Evolutionary conservation across 1,140 invertebrate species (phyloP), one percentile per base, ranked within the genome.

Genomic region (Akabosia matsudoensis): DNA sequence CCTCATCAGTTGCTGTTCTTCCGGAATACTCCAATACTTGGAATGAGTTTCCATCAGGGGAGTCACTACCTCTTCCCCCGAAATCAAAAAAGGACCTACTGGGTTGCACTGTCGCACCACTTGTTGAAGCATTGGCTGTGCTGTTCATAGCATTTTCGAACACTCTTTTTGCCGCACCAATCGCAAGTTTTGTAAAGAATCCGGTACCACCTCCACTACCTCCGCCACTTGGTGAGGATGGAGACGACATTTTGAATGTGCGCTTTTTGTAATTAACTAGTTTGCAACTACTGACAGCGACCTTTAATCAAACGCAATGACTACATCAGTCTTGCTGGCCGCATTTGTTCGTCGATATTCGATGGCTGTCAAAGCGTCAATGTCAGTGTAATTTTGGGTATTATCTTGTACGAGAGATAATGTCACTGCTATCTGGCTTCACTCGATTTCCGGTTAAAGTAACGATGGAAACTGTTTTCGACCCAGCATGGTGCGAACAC

Each of bases 81-180:
- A 67, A 30, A 31, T 31, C 61, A 67, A 67, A 31, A 31, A 67
- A 67, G 1, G 61, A 30, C 14, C 61, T 28, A 30, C 61, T 67
- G 24, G 26, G 28, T 10, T 30, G 28, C 61, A 28, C 30, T 30
- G 30, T 30, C 10, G 61, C n/a, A n/a, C 24, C 24, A 56, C 7
- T 56, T 13, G 54, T 10, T 13, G 28, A 30, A 31, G 61, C 61
- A 31, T 4, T 67, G 4, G 28, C n/a, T 13, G 61, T 67, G n/a
- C 61, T 67, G 28, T 67, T 67, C 28, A 67, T 30, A 7, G 61
- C 61, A 31, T 30, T 67, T 28, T 67, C 61, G 31, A 67, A 30
- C n/a, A 67, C 61, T 3, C 26, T 30, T 10, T 30, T 24, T 16
- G 61, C 61, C 26, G 61, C 61, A 4, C 28, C 7, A 16, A 4